Percentiles rank a stretch among this genome's conserved stretches.
Conservation (phyloP, 2,113 vertebrate genomes). For the Pseudonaja textilis region DNA sequence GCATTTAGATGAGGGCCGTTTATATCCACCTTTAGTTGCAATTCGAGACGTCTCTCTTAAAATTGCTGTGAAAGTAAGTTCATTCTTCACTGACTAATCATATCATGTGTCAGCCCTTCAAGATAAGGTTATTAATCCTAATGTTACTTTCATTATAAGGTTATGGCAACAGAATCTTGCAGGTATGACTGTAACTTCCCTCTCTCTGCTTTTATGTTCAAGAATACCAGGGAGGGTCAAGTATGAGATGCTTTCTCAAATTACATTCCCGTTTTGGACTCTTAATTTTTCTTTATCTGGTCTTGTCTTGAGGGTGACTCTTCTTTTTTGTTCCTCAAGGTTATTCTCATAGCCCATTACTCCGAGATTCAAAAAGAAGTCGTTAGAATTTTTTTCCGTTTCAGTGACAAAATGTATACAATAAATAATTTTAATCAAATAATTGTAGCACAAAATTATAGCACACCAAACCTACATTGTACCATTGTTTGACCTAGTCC, state of each 20-base stretch:
- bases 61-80: conserved; percentile 84
- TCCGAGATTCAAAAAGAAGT: not conserved
- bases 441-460: not conserved
- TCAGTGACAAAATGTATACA: not conserved
- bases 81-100: not conserved
- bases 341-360: not conserved
- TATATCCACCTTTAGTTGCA: conserved; percentile 87
- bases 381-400: not conserved
- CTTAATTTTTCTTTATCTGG: not conserved
- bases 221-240: not conserved
- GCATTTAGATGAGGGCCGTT: conserved; percentile 85
- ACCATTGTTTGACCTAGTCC: not conserved
- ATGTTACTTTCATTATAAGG: not conserved
- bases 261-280: not conserved
- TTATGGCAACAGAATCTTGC: not conserved
- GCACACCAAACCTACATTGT: not conserved
- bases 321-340: not conserved
- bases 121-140: not conserved
- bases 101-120: not conserved
- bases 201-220: not conserved
- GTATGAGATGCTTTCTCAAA: not conserved
- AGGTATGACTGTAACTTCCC: not conserved
- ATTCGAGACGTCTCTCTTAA: conserved; percentile 86
- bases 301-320: not conserved
- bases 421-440: not conserved